Evolutionary conservation across 1,140 invertebrate genomes (phyloP), one percentile per base, ranked within the genome.

Genomic region (Lordiphosa clarofinis): DNA sequence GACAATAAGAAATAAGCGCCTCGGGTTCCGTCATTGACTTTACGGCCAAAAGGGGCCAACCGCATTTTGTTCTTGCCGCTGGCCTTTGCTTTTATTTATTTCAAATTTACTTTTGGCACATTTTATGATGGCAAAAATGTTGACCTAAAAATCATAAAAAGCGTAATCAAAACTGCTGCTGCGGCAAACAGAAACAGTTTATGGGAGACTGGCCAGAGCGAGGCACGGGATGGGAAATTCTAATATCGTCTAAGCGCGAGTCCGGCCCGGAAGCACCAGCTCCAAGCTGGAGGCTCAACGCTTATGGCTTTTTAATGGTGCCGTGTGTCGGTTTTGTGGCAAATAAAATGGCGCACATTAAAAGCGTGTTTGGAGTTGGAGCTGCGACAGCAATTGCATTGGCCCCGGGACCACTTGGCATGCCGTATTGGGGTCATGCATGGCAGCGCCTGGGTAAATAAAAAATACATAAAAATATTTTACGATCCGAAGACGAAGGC

Each of bases 71-170:
- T 33, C 24, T 37, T n/a, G 31, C 35, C 28, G 37, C 54, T 47
- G 47, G 64, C 37, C 47, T 53, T 59, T 65, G 54, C 24, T 46
- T 82, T 76, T 84, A 84, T 84, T 86, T 63, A 86, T 84, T 86
- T 84, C 52, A 73, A 84, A 78, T 84, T 84, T 84, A 86, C 78
- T 86, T 58, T 79, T 86, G 66, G 69, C 62, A 70, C 73, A 68
- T 84, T 82, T 84, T 82, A 86, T 74, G 73, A 73, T 79, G 73
- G 61, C 79, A 86, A 87, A 87, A 87, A 87, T 87, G 82, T 87
- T 87, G 82, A 87, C 82, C 82, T 87, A 82, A 70, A 87, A 82
- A 87, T 82, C 82, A 82, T 87, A 87, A 87, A 87, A 87, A 78
- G 74, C 72, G 70, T 78, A 74, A 87, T 79, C 70, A 74, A 82